Percentiles rank a stretch among this genome's conserved stretches.
These are phyloP conservation scores for Macrophya annulata DNA, from an alignment of 2,888 invertebrate species.

Conservation along the genomic window DNA sequence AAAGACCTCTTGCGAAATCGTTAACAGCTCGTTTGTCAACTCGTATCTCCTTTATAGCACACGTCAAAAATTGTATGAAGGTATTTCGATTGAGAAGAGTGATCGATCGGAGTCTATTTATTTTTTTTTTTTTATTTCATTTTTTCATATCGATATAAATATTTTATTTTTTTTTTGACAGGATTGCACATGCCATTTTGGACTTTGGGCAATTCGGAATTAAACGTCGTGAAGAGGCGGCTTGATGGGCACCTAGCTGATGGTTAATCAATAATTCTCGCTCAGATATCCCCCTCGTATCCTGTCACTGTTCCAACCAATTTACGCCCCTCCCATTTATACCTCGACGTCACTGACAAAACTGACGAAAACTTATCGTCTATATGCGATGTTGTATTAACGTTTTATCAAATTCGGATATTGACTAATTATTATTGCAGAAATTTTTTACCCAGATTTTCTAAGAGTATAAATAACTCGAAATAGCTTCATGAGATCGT, in stretches of 20 bases:
- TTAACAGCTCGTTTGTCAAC: constrained; percentile 17
- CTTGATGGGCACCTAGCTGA: not conserved
- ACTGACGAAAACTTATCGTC: constrained; percentile 13
- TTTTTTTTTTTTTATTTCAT: not conserved
- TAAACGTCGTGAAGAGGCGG: constrained; percentile 23
- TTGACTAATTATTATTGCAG: not conserved
- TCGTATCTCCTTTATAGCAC: not conserved
- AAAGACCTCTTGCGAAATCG: not conserved
- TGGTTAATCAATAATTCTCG: constrained; percentile 45
- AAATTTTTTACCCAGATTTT: not conserved
- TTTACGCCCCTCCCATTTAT: not conserved
- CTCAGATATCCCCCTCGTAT: constrained; percentile 35
- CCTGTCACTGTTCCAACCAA: not conserved
- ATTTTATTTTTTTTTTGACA: no score
- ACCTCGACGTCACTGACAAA: not conserved
- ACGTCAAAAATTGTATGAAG: not conserved
- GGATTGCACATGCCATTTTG: not conserved
- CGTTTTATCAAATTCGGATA: not conserved
- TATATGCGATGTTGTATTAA: not conserved
- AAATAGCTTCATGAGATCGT: not conserved
- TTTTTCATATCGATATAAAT: not conserved
- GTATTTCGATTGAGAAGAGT: not conserved
- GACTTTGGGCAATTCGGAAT: not conserved
- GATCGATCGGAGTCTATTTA: not conserved
- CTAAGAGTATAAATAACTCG: not conserved